Evolutionary conservation across 2,797 vertebrate species (phyloP).

Genomic region (Gymnodraco acuticeps): DNA sequence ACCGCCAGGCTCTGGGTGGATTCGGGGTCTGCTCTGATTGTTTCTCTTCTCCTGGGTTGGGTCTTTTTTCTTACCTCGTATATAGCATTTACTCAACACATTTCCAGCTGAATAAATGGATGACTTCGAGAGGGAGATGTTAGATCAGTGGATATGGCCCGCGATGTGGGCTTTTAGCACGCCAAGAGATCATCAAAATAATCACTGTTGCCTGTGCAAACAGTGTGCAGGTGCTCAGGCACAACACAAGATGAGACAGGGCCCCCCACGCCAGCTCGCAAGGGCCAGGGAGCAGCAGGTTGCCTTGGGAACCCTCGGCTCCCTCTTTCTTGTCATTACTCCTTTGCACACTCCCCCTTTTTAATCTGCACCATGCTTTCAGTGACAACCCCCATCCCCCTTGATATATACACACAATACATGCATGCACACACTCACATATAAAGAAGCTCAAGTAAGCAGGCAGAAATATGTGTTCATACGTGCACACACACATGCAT

Average conservation of each 20-base stretch:
- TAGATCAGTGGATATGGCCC: constrained; percentile 50
- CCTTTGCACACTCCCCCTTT: constrained; percentile 62
- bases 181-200: constrained; percentile 80
- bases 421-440: constrained; percentile 56
- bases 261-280: constrained; percentile 67
- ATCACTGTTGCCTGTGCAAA: constrained; percentile 82
- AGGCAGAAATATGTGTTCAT: constrained; percentile 29
- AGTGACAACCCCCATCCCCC: constrained; percentile 67
- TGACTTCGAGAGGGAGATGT: constrained; percentile 64
- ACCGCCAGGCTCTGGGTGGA: constrained; percentile 40
- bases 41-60: constrained; percentile 60
- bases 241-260: constrained; percentile 69
- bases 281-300: constrained; percentile 81
- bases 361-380: constrained; percentile 76
- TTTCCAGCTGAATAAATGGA: constrained; percentile 81
- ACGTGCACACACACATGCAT: constrained; percentile 1
- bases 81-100: constrained; percentile 39
- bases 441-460: constrained; percentile 41
- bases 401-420: constrained; percentile 67
- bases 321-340: constrained; percentile 77
- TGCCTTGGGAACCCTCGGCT: constrained; percentile 83
- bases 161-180: constrained; percentile 65
- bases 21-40: constrained; percentile 52
- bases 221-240: constrained; percentile 80
- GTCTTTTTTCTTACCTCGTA: constrained; percentile 36